phyloP scores from a whole-genome alignment of 1,140 invertebrate species.

The Drosophila murphyi region DNA sequence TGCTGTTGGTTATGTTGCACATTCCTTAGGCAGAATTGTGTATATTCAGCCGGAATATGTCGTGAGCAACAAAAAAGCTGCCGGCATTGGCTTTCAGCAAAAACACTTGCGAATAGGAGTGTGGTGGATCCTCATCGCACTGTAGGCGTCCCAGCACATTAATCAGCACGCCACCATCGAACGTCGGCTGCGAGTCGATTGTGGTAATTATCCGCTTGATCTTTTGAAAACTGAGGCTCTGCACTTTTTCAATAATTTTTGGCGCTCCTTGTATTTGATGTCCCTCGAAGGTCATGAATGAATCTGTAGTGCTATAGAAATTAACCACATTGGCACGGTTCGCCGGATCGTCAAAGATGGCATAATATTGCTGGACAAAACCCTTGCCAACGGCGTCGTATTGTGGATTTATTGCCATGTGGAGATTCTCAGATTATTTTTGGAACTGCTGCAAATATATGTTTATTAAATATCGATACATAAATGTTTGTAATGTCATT shows the following conservation, averaged over 20 bases:
- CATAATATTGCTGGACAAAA: slow-evolving; percentile 97
- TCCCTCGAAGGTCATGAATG: slow-evolving; percentile 98
- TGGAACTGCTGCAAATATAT: background rate
- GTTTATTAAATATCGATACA: background rate
- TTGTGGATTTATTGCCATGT: slow-evolving; percentile 94
- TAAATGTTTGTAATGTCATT: background rate
- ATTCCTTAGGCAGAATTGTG: background rate
- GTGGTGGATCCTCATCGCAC: slow-evolving; percentile 96
- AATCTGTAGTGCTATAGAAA: slow-evolving; percentile 96
- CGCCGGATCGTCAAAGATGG: slow-evolving; percentile 93
- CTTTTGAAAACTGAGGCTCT: slow-evolving; percentile 96
- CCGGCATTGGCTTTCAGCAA: slow-evolving; percentile 93
- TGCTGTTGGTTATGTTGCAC: background rate
- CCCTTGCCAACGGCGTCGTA: slow-evolving; percentile 96
- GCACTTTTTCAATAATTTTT: slow-evolving; percentile 97
- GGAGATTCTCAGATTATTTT: slow-evolving; percentile 18
- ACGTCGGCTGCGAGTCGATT: slow-evolving; percentile 97
- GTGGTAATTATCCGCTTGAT: slow-evolving; percentile 95
- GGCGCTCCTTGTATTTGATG: slow-evolving; percentile 94
- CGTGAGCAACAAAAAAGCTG: slow-evolving; percentile 91
- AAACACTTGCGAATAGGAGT: slow-evolving; percentile 96
- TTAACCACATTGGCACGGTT: slow-evolving; percentile 92
- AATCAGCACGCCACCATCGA: slow-evolving; percentile 96
- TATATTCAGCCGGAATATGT: background rate
- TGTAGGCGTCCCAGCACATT: slow-evolving; percentile 96